Conservation (phyloP, 2,888 invertebrate species). For the Stratiomys singularior region DNA sequence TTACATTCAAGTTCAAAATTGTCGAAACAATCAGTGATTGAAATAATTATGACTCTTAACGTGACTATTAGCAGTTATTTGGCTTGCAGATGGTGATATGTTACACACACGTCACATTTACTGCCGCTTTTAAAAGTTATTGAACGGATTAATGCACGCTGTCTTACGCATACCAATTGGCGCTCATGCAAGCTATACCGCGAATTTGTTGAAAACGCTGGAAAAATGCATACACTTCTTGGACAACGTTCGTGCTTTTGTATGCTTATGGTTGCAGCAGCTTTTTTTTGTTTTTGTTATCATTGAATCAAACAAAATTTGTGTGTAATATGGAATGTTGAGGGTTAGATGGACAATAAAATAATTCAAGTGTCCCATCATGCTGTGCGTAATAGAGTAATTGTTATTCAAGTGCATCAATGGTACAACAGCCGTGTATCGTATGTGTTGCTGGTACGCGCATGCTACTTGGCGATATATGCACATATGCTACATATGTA, state of each 20-base stretch:
- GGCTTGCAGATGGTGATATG: too few species aligned
- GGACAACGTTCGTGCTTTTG: not conserved
- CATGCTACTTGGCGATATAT: not conserved
- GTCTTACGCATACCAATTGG: not conserved
- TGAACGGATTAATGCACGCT: not conserved
- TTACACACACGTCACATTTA: too few species aligned
- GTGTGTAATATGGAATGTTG: constrained; percentile 24
- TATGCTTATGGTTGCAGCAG: not conserved
- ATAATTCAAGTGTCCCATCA: constrained; percentile 28
- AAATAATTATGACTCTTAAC: not conserved
- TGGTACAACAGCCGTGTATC: constrained; percentile 16
- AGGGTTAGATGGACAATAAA: constrained; percentile 45
- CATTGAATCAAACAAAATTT: constrained; percentile 31
- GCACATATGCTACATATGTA: too few species aligned
- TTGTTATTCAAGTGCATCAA: constrained; percentile 39
- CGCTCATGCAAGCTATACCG: not conserved
- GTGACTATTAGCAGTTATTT: not conserved
- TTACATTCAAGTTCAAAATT: constrained; percentile 27
- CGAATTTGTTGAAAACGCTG: not conserved
- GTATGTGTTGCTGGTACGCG: not conserved
- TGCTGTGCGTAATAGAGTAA: constrained; percentile 30
- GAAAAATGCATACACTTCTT: not conserved
- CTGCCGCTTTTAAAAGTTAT: too few species aligned
- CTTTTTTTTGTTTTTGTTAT: constrained; percentile 17
- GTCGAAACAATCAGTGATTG: not conserved